Evolutionary conservation across 2,888 invertebrate species (phyloP).

Genomic region (Leptopilina drosophilae): DNA sequence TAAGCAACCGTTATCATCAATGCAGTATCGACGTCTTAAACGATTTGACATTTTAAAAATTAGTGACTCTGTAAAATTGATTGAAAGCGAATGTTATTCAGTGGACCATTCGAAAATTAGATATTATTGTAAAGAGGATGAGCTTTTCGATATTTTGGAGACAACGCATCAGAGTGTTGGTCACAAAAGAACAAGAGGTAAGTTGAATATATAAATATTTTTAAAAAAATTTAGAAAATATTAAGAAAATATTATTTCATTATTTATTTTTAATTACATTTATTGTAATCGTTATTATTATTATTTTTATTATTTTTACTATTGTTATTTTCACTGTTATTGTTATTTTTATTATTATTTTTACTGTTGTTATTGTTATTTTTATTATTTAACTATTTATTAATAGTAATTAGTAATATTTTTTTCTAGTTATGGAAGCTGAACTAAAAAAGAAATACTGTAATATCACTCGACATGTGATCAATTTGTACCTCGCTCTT

Average conservation of each 20-base stretch:
- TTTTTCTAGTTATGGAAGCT: not conserved
- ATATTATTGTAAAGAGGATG: slow-evolving; percentile 3
- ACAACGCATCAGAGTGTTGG: not conserved
- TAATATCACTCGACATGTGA: not conserved
- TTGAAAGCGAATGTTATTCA: not conserved
- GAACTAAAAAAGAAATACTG: not conserved
- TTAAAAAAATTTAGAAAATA: slow-evolving; percentile 2
- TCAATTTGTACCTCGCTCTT: not conserved
- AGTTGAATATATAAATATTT: not conserved
- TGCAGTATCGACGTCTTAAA: not conserved
- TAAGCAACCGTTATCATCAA: not conserved
- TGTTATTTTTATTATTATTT: slow-evolving; percentile 18
- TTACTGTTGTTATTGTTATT: not conserved
- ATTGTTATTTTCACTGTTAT: no score
- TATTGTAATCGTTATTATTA: slow-evolving; percentile 14
- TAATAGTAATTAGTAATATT: not conserved
- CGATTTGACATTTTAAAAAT: slow-evolving; percentile 6
- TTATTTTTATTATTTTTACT: no score
- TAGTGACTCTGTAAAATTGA: not conserved
- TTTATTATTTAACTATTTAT: not conserved
- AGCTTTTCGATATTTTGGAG: not conserved
- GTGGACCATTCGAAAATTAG: not conserved
- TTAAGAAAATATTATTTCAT: not conserved
- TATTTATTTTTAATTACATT: slow-evolving; percentile 2
- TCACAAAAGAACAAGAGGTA: slow-evolving; percentile 9